Conservation (phyloP, 2,888 invertebrate genomes). For the Eupithecia subfuscata region DNA sequence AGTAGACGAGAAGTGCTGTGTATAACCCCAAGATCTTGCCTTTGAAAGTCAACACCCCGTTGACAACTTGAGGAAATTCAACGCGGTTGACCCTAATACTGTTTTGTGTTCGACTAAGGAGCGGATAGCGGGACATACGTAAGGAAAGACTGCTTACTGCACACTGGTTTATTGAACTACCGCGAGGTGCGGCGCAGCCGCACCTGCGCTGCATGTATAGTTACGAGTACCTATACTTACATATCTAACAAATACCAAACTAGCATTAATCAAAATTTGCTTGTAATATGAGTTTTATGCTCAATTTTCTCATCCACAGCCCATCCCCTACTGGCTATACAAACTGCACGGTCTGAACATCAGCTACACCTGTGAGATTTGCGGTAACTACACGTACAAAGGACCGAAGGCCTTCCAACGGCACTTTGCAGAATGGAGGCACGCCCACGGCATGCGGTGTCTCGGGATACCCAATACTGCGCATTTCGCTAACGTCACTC, state of each 20-base stretch:
- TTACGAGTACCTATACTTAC: no score
- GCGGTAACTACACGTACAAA: constrained; percentile 99
- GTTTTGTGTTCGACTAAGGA: no score
- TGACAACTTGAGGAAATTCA: no score
- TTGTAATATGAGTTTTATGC: neutral
- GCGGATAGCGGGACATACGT: no score
- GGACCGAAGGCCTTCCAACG: constrained; percentile 99
- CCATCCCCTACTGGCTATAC: constrained; percentile 97
- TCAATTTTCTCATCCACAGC: constrained; percentile 55
- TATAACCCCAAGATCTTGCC: constrained; percentile 99
- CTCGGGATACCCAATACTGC: constrained; percentile 99
- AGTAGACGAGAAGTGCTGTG: no score
- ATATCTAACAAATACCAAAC: neutral
- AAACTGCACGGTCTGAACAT: constrained; percentile 99
- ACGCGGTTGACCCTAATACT: neutral
- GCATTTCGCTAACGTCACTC: constrained; percentile 99
- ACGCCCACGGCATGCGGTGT: constrained; percentile 98
- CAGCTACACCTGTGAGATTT: constrained; percentile 99
- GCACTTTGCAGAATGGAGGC: constrained; percentile 97
- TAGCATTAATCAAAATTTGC: neutral
- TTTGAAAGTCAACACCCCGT: constrained; percentile 65
- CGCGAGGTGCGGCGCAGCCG: no score
- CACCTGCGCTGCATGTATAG: no score
- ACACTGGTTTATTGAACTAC: no score
- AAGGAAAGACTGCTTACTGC: no score